Conservation (phyloP, 2,888 invertebrate species). For the Oxyteleia sp. region DNA sequence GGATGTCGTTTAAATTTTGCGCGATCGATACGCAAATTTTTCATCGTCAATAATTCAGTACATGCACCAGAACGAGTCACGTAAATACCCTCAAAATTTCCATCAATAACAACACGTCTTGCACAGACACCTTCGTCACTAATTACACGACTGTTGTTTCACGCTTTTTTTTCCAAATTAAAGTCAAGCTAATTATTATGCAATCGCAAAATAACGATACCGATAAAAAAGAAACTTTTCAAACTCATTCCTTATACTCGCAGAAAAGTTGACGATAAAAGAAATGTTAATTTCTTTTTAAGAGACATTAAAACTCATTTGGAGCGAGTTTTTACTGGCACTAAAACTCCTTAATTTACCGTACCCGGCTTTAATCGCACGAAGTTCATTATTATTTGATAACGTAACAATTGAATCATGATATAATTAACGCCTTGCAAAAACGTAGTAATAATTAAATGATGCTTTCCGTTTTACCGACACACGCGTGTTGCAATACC, state of each 20-base stretch:
- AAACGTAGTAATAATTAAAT: slow-evolving; percentile 39
- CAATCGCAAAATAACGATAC: slow-evolving; percentile 17
- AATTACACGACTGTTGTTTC: neutral
- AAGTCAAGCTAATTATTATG: slow-evolving; percentile 33
- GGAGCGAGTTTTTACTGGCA: slow-evolving; percentile 20
- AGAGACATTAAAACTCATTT: slow-evolving; percentile 25
- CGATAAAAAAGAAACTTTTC: slow-evolving; percentile 20
- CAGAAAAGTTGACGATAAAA: slow-evolving; percentile 27
- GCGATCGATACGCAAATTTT: slow-evolving; percentile 39
- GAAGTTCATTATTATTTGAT: slow-evolving; percentile 28
- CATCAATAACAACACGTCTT: neutral
- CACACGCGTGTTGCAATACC: slow-evolving; percentile 36
- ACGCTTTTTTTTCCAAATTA: slow-evolving; percentile 6
- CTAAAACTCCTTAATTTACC: slow-evolving; percentile 30
- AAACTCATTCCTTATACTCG: slow-evolving; percentile 8
- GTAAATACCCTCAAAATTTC: slow-evolving; percentile 26
- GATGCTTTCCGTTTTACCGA: slow-evolving; percentile 25
- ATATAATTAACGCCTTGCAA: slow-evolving; percentile 36
- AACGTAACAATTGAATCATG: slow-evolving; percentile 42
- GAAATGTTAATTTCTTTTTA: slow-evolving; percentile 44
- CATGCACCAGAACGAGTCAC: slow-evolving; percentile 11
- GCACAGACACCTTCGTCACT: too few relatives aligned
- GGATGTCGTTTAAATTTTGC: slow-evolving; percentile 52
- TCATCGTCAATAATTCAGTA: slow-evolving; percentile 15
- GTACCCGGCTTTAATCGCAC: slow-evolving; percentile 7